Evolutionary conservation across 2,113 vertebrate species (phyloP), one percentile per base, ranked within the genome.

Genomic region (Megatriorchis doriae): DNA sequence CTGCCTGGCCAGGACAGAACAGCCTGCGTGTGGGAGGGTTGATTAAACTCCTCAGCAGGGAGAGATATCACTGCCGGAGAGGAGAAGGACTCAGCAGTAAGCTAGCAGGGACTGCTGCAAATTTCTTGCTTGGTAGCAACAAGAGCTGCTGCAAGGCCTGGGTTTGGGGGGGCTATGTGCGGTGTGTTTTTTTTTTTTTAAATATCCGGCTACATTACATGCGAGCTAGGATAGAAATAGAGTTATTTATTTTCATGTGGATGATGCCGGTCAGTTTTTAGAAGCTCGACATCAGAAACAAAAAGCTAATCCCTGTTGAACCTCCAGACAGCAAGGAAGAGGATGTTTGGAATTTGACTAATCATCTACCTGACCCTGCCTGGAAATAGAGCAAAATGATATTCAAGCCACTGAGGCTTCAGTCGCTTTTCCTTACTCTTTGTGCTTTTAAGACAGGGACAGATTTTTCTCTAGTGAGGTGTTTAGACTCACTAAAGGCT

Each of bases 331-430:
- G 75, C 80, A 93, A 94, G 97, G 97, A 97, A 97, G 91, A 97
- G 96, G 97, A 98, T 97, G 96, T 97, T 97, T 98, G 93, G 96
- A 97, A 97, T 95, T 93, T 96, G 94, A 87, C 84, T 95, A 90
- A 95, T 94, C 86, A 93, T 96, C 94, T 97, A 97, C 97, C 96
- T 97, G 94, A 88, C 68, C 67, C 42, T 74, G 94, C 71, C 89
- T 95, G 91, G 74, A 82, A 95, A 90, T 45, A 97, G 81, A 90
- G 88, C 59, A 85, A 90, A 93, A 88, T 48, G 42, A 89, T 92
- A 94, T 61, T 92, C 63, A 66, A 87, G 87, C 63, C 2, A 5
- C 73, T 88, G 65, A 34, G 45, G 65, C 47, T 91, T 89, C 74
- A 52, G 55, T 50, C 0, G 3, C 70, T 92, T 94, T 94, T 92